These are phyloP conservation scores for Tachypleus tridentatus DNA, from an alignment of 1,140 invertebrate genomes.

Conservation along the genomic window DNA sequence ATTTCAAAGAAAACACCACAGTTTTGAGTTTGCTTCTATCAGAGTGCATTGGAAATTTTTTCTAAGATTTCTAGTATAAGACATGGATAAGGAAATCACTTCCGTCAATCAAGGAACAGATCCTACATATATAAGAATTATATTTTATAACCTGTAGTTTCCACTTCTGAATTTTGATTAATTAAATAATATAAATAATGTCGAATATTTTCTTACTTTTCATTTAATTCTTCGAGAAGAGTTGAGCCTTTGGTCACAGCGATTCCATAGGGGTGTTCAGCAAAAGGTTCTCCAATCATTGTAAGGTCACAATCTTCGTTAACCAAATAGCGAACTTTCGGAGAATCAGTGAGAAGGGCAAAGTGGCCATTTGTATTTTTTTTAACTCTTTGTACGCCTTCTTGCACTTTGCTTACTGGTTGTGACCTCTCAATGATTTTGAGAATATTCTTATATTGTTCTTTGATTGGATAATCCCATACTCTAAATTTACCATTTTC, in stretches of 20 bases:
- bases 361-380: background rate
- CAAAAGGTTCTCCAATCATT: conserved; percentile 78
- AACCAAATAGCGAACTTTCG: conserved; percentile 33
- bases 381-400: conserved; percentile 38
- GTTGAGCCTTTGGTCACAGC: conserved; percentile 75
- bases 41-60: too few relatives aligned
- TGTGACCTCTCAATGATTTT: conserved; percentile 64
- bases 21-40: too few relatives aligned
- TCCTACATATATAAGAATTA: too few relatives aligned
- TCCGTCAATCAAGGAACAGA: too few relatives aligned
- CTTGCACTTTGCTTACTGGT: conserved; percentile 49
- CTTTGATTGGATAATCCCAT: conserved; percentile 86
- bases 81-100: too few relatives aligned
- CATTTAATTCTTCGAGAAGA: conserved; percentile 64
- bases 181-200: too few relatives aligned
- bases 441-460: conserved; percentile 77
- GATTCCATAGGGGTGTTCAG: conserved; percentile 74
- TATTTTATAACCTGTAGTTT: too few relatives aligned
- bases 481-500: conserved; percentile 65
- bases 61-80: too few relatives aligned
- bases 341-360: conserved; percentile 39
- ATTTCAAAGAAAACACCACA: too few relatives aligned
- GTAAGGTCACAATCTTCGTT: conserved; percentile 70
- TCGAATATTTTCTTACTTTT: conserved; percentile 34
- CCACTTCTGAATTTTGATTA: too few relatives aligned